Conservation (phyloP, 2,888 invertebrate species). For the Agrenia bidenticulata region DNA sequence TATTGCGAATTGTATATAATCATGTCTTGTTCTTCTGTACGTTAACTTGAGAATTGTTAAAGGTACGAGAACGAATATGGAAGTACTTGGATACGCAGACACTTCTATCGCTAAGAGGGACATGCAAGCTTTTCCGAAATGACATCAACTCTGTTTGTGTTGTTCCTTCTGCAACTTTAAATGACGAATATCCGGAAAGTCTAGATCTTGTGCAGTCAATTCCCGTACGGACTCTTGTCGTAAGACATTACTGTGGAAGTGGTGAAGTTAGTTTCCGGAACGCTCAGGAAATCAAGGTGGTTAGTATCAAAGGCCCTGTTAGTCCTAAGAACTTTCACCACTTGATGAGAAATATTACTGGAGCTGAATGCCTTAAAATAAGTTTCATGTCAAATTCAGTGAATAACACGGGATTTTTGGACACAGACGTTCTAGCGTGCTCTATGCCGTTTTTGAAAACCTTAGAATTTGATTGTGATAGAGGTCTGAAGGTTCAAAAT, state of each 20-base stretch:
- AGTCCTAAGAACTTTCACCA: conserved; percentile 5
- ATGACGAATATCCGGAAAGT: conserved; percentile 8
- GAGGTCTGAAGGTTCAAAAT: not conserved
- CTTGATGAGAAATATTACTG: not conserved
- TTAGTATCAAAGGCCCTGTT: conserved; percentile 2
- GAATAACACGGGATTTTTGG: not conserved
- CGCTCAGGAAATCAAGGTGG: not conserved
- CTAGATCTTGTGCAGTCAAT: conserved; percentile 1
- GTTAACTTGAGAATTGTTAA: not conserved
- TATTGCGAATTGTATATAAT: too few species aligned
- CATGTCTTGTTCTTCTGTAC: too few species aligned
- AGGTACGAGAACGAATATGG: conserved; percentile 23
- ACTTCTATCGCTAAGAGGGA: conserved; percentile 8
- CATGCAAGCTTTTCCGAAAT: conserved; percentile 15
- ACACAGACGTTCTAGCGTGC: not conserved
- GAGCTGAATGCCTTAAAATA: conserved; percentile 9
- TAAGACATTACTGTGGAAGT: not conserved
- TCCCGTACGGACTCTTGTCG: not conserved
- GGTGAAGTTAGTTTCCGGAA: not conserved
- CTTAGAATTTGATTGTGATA: conserved; percentile 15
- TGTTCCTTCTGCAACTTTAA: conserved; percentile 1
- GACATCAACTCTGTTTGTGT: conserved; percentile 1
- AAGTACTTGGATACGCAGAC: conserved; percentile 7
- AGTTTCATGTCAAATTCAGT: not conserved
- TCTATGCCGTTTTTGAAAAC: conserved; percentile 2